A percentile compares a stretch with the other conserved stretches of the same genome.
Conservation (phyloP, 2,113 vertebrate species). For the Elanoides forficatus region DNA sequence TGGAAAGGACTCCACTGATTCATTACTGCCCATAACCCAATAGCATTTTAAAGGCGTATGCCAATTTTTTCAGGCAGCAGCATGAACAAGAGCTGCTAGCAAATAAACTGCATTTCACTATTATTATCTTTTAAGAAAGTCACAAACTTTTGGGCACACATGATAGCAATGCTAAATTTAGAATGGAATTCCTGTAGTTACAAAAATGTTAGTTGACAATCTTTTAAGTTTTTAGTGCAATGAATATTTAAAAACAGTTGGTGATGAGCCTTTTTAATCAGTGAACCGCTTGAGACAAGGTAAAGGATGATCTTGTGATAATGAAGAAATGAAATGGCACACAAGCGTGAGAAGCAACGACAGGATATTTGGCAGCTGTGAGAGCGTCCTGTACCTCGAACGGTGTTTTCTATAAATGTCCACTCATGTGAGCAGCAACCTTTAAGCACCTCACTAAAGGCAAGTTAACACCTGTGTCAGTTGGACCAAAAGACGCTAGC, state of each 20-base stretch:
- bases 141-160: neutral
- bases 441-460: neutral
- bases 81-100: neutral
- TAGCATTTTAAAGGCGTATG: neutral
- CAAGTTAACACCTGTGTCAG: neutral
- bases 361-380: neutral
- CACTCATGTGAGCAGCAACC: neutral
- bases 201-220: neutral
- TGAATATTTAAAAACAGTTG: neutral
- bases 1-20: neutral
- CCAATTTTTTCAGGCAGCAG: neutral
- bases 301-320: neutral
- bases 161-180: neutral
- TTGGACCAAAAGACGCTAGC: neutral
- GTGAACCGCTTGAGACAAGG: neutral
- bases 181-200: neutral
- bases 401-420: neutral
- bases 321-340: neutral
- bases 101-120: neutral
- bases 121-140: neutral
- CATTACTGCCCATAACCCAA: neutral
- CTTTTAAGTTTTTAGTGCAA: neutral
- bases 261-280: neutral
- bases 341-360: neutral
- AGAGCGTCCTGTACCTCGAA: neutral